These are phyloP conservation scores for Hoplodrina blanda DNA, from an alignment of 2,888 invertebrate genomes.

Conservation along the genomic window DNA sequence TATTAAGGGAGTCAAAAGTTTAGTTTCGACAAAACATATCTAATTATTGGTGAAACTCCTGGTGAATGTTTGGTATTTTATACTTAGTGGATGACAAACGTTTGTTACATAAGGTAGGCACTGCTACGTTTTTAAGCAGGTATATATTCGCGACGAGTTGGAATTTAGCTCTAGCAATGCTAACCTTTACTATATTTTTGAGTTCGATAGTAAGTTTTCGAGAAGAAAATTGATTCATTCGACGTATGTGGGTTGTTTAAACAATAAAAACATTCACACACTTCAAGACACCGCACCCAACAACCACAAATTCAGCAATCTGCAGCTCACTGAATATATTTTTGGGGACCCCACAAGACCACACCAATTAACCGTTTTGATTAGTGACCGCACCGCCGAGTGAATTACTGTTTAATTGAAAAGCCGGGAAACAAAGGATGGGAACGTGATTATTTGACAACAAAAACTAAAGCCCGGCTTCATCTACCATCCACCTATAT, in stretches of 20 bases:
- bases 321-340: conserved; percentile 25
- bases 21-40: background rate
- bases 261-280: too few species aligned
- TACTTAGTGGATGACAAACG: conserved; percentile 1
- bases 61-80: background rate
- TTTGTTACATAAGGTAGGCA: too few species aligned
- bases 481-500: background rate
- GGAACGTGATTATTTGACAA: conserved; percentile 32
- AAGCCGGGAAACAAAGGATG: conserved; percentile 43
- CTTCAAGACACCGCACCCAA: conserved; percentile 5
- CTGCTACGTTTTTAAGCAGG: too few species aligned
- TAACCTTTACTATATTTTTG: too few species aligned
- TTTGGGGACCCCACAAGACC: conserved; percentile 8
- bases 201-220: too few species aligned
- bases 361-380: conserved; percentile 37
- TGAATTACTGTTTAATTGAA: conserved; percentile 53
- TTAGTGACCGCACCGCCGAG: conserved; percentile 23
- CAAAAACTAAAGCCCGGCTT: conserved; percentile 19
- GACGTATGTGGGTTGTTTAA: too few species aligned
- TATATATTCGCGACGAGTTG: too few species aligned
- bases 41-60: background rate
- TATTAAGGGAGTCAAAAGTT: conserved; percentile 9
- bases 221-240: too few species aligned
- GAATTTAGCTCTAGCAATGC: too few species aligned
- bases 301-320: conserved; percentile 18